Base-by-base conservation (phyloP, 2,113 vertebrate genomes). In the Cathartes aura region DNA sequence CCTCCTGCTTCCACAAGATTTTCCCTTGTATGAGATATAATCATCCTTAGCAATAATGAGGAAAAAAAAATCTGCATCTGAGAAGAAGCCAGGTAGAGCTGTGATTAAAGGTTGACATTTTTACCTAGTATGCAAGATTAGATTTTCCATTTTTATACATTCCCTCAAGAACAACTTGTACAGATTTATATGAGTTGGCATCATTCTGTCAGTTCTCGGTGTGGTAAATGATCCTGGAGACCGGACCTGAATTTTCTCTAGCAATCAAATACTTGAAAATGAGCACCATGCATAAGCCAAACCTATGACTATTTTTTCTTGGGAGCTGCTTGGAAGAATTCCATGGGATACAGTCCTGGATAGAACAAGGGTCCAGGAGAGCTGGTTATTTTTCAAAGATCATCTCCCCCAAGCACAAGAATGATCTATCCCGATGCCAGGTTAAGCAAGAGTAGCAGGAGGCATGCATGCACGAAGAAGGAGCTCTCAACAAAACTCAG, bases 61-160 rank as follows among this genome's bases (percentile, higher is more conserved):
- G 13, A n/a, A 40, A 32, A 68, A 42, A 15, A 40, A 36, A 3
- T 8, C 19, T 76, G 34, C 48, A 66, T 87, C 63, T 91, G n/a
- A 94, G 89, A 95, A 93, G 85, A 64, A 11, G n/a, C 6, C 76
- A 96, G 87, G 93, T 93, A 96, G 59, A 87, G 20, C 14, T 89
- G 59, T 82, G 81, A 96, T 96, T 94, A 96, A 96, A 95, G 89
- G 50, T 8, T 96, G 93, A 89, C 70, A 30, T 80, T 96, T 93
- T 82, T 88, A 90, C 73, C 66, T 94, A 75, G 84, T 34, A 82
- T 32, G 56, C 72, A 95, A 84, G 72, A 94, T 89, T 87, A 82
- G 56, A 95, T 85, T 88, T 96, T 89, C 95, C 82, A 75, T 87
- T 97, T 95, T 95, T 93, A 85, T 72, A 82, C 48, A 38, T 85